Percentiles rank a stretch among this genome's conserved stretches.
These are phyloP conservation scores for Reticulitermes speratus DNA, from an alignment of 1,140 invertebrate species.

Conservation along the genomic window DNA sequence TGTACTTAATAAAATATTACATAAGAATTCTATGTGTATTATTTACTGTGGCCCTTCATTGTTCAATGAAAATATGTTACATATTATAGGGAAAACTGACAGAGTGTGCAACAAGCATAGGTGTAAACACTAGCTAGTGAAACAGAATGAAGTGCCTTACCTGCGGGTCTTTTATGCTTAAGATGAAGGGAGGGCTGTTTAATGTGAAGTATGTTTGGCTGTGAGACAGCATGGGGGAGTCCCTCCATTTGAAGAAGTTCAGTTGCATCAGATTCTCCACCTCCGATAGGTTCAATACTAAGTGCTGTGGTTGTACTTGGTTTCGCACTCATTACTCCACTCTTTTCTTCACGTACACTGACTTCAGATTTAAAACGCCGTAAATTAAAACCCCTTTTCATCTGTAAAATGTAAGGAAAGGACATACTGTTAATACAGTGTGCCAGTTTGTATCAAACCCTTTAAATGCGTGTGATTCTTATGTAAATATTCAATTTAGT, in stretches of 20 bases:
- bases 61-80: no score
- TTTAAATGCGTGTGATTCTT: no score
- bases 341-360: constrained; percentile 45
- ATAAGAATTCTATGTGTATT: no score
- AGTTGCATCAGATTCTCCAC: constrained; percentile 48
- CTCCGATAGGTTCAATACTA: constrained; percentile 47
- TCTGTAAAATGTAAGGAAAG: constrained; percentile 38
- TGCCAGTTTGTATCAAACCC: no score
- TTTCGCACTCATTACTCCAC: constrained; percentile 37
- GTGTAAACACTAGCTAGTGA: neutral
- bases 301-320: constrained; percentile 42
- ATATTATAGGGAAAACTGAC: no score
- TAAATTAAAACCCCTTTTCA: constrained; percentile 48
- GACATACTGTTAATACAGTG: neutral
- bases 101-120: no score
- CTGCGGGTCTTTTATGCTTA: constrained; percentile 24
- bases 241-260: constrained; percentile 46
- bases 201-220: constrained; percentile 46
- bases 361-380: constrained; percentile 51
- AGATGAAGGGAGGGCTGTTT: constrained; percentile 7
- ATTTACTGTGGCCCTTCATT: no score
- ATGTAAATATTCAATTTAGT: no score
- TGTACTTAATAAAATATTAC: no score
- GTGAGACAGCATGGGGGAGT: constrained; percentile 49
- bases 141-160: constrained; percentile 18